phyloP scores from a whole-genome alignment of 2,113 vertebrate genomes.

The Bombycilla garrulus region DNA sequence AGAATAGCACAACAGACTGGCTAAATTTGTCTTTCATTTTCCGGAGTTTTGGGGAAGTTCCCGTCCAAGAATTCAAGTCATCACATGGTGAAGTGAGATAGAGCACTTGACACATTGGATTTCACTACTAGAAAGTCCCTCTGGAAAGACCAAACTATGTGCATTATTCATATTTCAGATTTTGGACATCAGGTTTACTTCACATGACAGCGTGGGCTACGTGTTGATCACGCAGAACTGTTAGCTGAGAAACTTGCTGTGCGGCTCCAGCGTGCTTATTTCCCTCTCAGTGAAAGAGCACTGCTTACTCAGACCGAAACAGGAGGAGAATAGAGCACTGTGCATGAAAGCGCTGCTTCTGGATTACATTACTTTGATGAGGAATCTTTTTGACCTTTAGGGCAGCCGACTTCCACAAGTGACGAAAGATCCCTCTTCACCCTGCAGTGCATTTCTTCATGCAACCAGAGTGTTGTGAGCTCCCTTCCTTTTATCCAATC shows the following conservation, averaged over 20 bases:
- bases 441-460: background rate
- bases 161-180: background rate
- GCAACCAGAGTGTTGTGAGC: background rate
- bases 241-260: background rate
- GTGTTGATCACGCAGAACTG: background rate
- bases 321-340: background rate
- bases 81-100: background rate
- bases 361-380: background rate
- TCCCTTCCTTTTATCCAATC: background rate
- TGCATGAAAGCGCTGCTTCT: background rate
- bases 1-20: background rate
- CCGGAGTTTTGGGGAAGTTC: slow-evolving; percentile 22
- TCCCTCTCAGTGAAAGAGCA: background rate
- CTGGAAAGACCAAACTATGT: background rate
- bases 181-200: background rate
- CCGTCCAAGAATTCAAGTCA: background rate
- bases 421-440: background rate
- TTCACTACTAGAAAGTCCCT: slow-evolving; percentile 40
- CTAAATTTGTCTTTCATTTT: background rate
- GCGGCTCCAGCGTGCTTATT: background rate
- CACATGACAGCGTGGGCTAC: background rate
- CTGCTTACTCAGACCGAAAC: background rate
- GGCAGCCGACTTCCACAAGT: background rate
- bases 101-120: background rate
- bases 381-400: background rate